phyloP scores from a whole-genome alignment of 2,888 invertebrate genomes.

The Drosophila austrosaltans region DNA sequence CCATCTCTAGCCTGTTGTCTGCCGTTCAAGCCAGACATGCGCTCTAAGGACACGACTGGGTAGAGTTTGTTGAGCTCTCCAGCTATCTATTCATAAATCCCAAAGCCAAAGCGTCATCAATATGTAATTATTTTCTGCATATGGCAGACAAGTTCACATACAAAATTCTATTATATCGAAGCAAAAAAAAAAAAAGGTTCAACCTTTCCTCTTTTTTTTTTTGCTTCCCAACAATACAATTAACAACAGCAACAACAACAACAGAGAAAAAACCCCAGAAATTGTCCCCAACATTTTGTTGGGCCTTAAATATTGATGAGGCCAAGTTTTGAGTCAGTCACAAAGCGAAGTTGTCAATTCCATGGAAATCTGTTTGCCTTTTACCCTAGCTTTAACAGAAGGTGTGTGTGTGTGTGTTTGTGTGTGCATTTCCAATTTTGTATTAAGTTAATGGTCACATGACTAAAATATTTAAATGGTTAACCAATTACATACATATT shows the following conservation, averaged over 20 bases:
- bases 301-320: constrained; percentile 59
- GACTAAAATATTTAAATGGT: constrained; percentile 12
- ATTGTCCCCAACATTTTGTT: constrained; percentile 51
- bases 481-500: constrained; percentile 7
- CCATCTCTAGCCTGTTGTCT: constrained; percentile 29
- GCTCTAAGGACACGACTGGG: constrained; percentile 55
- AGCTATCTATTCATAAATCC: constrained; percentile 68
- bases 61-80: constrained; percentile 55
- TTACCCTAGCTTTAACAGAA: constrained; percentile 21
- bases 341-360: constrained; percentile 26
- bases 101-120: constrained; percentile 60
- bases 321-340: constrained; percentile 13
- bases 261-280: constrained; percentile 35
- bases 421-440: not conserved
- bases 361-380: constrained; percentile 16
- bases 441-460: constrained; percentile 5
- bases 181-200: constrained; percentile 24
- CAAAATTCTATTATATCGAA: constrained; percentile 47
- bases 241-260: constrained; percentile 24
- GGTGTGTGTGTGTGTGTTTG: not conserved
- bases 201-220: constrained; percentile 28
- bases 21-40: constrained; percentile 66
- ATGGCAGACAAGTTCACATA: constrained; percentile 44
- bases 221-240: constrained; percentile 43
- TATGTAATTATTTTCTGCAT: constrained; percentile 66